Evolutionary conservation across 2,888 invertebrate genomes (phyloP).

Genomic region (Metopia argyrocephala): DNA sequence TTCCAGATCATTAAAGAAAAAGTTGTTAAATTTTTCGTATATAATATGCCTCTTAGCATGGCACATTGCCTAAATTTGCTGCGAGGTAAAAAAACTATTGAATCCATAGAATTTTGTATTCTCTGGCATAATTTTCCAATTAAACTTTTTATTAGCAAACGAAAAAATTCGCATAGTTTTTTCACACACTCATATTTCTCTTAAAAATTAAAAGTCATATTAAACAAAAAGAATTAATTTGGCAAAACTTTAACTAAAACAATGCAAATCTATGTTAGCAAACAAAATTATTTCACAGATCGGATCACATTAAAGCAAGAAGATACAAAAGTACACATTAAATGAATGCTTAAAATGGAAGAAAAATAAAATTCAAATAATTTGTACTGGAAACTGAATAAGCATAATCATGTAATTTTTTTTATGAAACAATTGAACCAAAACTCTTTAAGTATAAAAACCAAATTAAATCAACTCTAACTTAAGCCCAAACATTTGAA

Average conservation of each 20-base stretch:
- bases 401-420: constrained; percentile 49
- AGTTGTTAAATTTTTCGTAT: too few species aligned
- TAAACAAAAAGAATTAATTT: neutral
- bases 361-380: constrained; percentile 19
- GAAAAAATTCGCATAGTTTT: neutral
- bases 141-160: neutral
- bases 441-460: constrained; percentile 24
- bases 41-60: too few species aligned
- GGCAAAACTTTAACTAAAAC: constrained; percentile 25
- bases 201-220: neutral
- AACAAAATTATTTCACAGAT: constrained; percentile 47
- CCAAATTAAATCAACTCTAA: constrained; percentile 5
- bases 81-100: neutral
- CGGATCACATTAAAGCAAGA: constrained; percentile 28
- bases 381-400: constrained; percentile 42
- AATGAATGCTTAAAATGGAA: constrained; percentile 13
- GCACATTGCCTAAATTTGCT: too few species aligned
- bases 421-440: constrained; percentile 21
- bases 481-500: constrained; percentile 19
- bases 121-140: neutral
- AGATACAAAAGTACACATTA: neutral
- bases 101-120: neutral
- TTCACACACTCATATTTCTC: neutral
- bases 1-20: too few species aligned
- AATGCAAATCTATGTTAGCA: constrained; percentile 32